Evolutionary conservation across 2,797 vertebrate genomes (phyloP).

Genomic region (Anniella stebbinsi): DNA sequence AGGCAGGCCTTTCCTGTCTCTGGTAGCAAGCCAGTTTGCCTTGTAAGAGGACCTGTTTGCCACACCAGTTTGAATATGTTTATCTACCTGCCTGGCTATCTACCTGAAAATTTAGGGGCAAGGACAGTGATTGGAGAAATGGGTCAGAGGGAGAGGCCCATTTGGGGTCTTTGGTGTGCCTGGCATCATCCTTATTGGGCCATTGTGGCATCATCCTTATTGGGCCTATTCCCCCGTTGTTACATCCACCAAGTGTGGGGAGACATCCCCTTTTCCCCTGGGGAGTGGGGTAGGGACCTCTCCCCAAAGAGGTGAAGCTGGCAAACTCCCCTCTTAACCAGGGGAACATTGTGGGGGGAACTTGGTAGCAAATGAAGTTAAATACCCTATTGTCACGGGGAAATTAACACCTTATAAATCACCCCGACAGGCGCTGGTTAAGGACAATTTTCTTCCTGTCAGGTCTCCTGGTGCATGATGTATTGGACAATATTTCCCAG

Average conservation of each 20-base stretch:
- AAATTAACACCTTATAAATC: constrained; percentile 70
- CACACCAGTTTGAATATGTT: not conserved
- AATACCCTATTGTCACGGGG: constrained; percentile 57
- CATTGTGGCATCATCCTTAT: not conserved
- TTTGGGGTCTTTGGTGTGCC: not conserved
- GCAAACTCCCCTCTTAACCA: constrained; percentile 6
- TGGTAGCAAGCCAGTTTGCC: no score
- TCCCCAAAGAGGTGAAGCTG: not conserved
- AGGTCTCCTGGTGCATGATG: constrained; percentile 60
- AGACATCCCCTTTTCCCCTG: not conserved
- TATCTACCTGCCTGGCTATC: not conserved
- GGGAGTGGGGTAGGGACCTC: not conserved
- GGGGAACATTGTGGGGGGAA: constrained; percentile 13
- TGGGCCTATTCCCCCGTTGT: not conserved
- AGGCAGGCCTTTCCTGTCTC: not conserved
- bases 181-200: not conserved
- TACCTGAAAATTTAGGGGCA: not conserved
- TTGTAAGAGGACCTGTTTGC: no score
- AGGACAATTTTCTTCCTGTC: constrained; percentile 68
- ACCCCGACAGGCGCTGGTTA: constrained; percentile 61
- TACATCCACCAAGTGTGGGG: not conserved
- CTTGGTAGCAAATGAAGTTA: constrained; percentile 50
- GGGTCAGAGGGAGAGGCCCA: not conserved
- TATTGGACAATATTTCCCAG: constrained; percentile 59
- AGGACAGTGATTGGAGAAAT: not conserved